Conservation (phyloP, 2,113 vertebrate species). For the Plectropomus leopardus region DNA sequence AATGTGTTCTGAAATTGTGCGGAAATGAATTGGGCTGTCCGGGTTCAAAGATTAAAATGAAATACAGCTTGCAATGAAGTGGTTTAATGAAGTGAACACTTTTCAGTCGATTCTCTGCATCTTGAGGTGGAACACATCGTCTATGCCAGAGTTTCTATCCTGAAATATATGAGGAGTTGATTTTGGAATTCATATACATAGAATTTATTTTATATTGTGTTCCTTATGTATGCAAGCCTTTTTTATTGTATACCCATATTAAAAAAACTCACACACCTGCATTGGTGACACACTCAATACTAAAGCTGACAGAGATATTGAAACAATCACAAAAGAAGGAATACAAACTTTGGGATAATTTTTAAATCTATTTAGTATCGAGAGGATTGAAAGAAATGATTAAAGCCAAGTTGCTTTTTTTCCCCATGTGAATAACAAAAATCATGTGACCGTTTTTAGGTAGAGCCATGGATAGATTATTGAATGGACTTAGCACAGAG, state of each 20-base stretch:
- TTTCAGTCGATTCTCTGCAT: conserved; percentile 12
- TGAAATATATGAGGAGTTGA: not conserved
- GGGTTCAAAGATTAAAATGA: conserved; percentile 75
- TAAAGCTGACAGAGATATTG: not conserved
- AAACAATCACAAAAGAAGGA: not conserved
- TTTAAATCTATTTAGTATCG: not conserved
- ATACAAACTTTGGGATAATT: not conserved
- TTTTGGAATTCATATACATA: not conserved
- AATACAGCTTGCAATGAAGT: conserved; percentile 58
- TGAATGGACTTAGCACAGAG: too few relatives aligned
- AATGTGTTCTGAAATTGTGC: conserved; percentile 63
- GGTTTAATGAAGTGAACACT: conserved; percentile 39
- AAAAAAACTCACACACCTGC: not conserved
- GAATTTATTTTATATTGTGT: not conserved
- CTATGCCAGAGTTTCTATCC: conserved; percentile 7
- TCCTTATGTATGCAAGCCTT: not conserved
- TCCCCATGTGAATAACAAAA: too few relatives aligned
- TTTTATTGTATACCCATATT: too few relatives aligned
- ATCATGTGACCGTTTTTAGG: too few relatives aligned
- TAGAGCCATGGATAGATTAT: too few relatives aligned
- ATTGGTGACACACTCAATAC: not conserved
- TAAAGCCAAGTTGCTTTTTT: too few relatives aligned
- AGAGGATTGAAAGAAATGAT: not conserved
- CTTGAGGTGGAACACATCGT: not conserved
- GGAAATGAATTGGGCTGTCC: conserved; percentile 65